Base-by-base conservation (phyloP, 2,888 invertebrate species). In the Oscheius sp. region DNA sequence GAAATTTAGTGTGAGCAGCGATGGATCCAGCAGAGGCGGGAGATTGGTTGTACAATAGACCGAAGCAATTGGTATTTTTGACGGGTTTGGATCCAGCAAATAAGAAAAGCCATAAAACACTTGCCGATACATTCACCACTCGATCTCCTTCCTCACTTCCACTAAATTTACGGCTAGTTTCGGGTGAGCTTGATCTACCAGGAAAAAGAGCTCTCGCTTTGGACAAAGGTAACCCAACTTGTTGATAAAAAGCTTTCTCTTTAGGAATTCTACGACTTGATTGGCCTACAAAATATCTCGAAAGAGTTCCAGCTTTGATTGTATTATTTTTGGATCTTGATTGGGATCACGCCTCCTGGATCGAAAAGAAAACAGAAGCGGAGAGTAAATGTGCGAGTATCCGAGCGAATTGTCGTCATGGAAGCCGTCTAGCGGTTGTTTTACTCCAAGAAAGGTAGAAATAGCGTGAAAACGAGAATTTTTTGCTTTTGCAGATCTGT, bases 311-410 rank as follows among this genome's bases (percentile, higher is more conserved):
- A 8, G 92, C 96, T 0, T 92, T 97, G 0, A 78, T 86, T 25
- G 95, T 96, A 2, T 91, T 96, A 73, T 98, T 97, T 88, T 94
- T 93, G 87, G 96, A 98, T 85, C 91, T 97, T 86, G 96, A 97
- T 88, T 98, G 97, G 97, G 93, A 94, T 87, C 96, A 96, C 88
- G 90, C 91, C 0, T 91, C 92, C 75, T 97, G 96, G 96, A 66
- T 92, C 8, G 96, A 96, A 80, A 95, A 93, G 87, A 93, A 94
- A 86, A 92, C 93, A 82, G 96, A 96, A 87, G 96, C 95, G 88
- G 93, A 94, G 8, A 78, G 79, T 31, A 79, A 79, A 65, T 71
- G 75, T 17, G 75, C 70, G 12, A 80, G 80, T 65, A 69, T 80
- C n/a, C 34, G 79, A 23, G 70, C 69, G 1, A 64, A 66, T n/a